Percentiles rank a stretch among this genome's conserved stretches.
phyloP scores from a whole-genome alignment of 1,140 invertebrate genomes.

The Pseudomyrmex cubaensis region DNA sequence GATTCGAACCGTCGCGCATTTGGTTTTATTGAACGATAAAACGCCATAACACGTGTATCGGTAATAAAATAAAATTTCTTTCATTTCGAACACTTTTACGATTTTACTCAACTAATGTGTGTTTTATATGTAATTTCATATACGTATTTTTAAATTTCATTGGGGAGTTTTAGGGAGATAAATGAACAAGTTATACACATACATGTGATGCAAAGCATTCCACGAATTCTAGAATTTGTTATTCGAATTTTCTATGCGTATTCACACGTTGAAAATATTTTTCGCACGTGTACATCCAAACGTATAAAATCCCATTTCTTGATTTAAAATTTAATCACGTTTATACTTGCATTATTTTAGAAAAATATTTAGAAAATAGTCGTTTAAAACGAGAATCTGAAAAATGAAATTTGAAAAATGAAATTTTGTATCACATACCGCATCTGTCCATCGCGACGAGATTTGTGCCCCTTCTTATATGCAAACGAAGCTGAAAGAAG shows the following conservation, averaged over 20 bases:
- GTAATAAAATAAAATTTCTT: not conserved
- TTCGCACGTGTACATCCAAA: too few species aligned
- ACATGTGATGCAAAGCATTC: too few species aligned
- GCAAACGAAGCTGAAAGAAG: slow-evolving; percentile 95
- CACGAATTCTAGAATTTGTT: too few species aligned
- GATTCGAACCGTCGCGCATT: too few species aligned
- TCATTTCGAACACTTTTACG: not conserved
- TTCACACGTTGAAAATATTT: too few species aligned
- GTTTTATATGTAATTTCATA: not conserved
- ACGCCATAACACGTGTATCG: not conserved
- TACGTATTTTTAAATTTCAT: not conserved
- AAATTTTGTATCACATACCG: slow-evolving; percentile 87
- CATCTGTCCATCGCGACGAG: slow-evolving; percentile 97
- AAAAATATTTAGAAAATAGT: too few species aligned
- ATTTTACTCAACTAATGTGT: not conserved
- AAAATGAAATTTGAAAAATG: slow-evolving; percentile 45
- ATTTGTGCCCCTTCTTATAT: slow-evolving; percentile 94
- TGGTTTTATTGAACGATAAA: not conserved
- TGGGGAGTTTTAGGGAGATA: too few species aligned
- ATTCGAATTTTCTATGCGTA: too few species aligned
- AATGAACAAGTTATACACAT: too few species aligned
- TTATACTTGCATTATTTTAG: too few species aligned
- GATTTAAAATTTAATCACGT: too few species aligned
- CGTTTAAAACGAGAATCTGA: not conserved
- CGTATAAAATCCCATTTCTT: too few species aligned